Conservation (phyloP, 1,140 invertebrate genomes). For the Melipona quadrifasciata region DNA sequence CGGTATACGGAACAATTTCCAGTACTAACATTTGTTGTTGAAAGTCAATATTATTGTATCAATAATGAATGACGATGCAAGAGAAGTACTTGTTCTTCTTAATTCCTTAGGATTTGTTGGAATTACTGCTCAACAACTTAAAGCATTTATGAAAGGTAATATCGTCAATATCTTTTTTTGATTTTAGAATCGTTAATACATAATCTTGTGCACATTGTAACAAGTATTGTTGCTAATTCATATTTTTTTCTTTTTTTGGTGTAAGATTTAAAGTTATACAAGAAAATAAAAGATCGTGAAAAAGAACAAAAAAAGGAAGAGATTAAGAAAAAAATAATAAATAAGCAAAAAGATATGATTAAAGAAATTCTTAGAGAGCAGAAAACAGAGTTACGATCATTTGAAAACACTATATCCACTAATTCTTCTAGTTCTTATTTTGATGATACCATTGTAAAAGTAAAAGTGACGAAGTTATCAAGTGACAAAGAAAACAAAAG, state of each 20-base stretch:
- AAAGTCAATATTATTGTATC: constrained; percentile 27
- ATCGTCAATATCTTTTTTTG: constrained; percentile 1
- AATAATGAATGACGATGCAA: constrained; percentile 74
- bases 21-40: background rate
- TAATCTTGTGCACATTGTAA: background rate
- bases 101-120: constrained; percentile 79
- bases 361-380: constrained; percentile 61
- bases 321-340: constrained; percentile 71
- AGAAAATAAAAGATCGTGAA: constrained; percentile 76
- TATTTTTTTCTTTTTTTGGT: constrained; percentile 35
- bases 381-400: constrained; percentile 13
- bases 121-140: constrained; percentile 76
- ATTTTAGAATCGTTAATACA: background rate
- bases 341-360: constrained; percentile 65
- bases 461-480: constrained; percentile 65
- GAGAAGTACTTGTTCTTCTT: constrained; percentile 74
- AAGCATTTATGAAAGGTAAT: constrained; percentile 80
- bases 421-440: constrained; percentile 46
- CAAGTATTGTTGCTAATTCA: background rate
- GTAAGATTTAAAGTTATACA: constrained; percentile 76
- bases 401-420: constrained; percentile 37
- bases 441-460: constrained; percentile 65
- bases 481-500: constrained; percentile 60
- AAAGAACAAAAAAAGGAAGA: constrained; percentile 72
- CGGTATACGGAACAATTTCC: constrained; percentile 1